Evolutionary conservation across 2,797 vertebrate species (phyloP).

Genomic region (Gallinago nigripennis): DNA sequence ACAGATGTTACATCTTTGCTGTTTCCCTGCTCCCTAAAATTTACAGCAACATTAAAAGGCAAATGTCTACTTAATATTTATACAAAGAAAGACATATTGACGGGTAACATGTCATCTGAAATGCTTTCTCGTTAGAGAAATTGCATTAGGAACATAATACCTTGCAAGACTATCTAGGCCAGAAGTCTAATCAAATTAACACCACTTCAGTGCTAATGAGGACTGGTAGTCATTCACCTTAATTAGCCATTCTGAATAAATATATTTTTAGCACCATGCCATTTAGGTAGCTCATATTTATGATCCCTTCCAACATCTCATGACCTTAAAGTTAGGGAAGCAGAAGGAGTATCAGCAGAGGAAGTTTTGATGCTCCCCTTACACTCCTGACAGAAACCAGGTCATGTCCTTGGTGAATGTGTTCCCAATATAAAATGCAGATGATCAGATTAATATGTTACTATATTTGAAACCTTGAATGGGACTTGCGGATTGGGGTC

Average conservation of each 20-base stretch:
- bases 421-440: slow-evolving; percentile 10
- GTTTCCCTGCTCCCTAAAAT: slow-evolving; percentile 18
- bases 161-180: slow-evolving; percentile 51
- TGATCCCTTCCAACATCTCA: neutral
- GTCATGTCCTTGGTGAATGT: slow-evolving; percentile 1
- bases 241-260: slow-evolving; percentile 59
- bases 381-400: neutral
- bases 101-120: slow-evolving; percentile 30
- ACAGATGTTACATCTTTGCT: slow-evolving; percentile 7
- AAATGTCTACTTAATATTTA: slow-evolving; percentile 67
- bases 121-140: slow-evolving; percentile 26
- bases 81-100: slow-evolving; percentile 17
- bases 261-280: slow-evolving; percentile 40
- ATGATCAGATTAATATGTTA: neutral
- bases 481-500: neutral
- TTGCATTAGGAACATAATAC: slow-evolving; percentile 2
- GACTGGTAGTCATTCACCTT: slow-evolving; percentile 51
- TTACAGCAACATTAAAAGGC: slow-evolving; percentile 18
- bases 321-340: slow-evolving; percentile 15
- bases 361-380: neutral
- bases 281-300: slow-evolving; percentile 1
- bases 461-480: neutral
- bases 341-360: neutral
- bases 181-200: slow-evolving; percentile 69
- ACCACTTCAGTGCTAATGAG: slow-evolving; percentile 62